Conservation (phyloP, 2,888 invertebrate genomes). For the Gymnoscelis rufifasciata region DNA sequence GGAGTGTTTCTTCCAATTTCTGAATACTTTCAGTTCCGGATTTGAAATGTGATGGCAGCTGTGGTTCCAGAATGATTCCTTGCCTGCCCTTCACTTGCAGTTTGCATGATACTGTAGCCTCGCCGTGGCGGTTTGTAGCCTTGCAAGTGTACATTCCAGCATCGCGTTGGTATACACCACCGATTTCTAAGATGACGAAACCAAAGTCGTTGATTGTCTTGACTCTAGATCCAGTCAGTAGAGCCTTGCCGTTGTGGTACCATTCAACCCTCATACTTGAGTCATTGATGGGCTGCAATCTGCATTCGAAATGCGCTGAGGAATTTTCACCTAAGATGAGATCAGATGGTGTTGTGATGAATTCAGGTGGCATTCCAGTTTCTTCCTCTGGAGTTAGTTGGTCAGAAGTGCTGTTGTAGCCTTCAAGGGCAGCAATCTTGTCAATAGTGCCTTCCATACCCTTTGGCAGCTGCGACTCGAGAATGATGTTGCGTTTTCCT, state of each 20-base stretch:
- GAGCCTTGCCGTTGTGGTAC: constrained; percentile 97
- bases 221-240: constrained; percentile 93
- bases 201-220: constrained; percentile 99
- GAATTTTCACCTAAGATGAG: constrained; percentile 91
- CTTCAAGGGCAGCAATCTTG: constrained; percentile 94
- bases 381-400: constrained; percentile 87
- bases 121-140: constrained; percentile 94
- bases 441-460: constrained; percentile 97
- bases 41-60: constrained; percentile 91
- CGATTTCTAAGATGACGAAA: constrained; percentile 96
- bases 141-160: constrained; percentile 95
- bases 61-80: constrained; percentile 93
- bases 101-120: constrained; percentile 92
- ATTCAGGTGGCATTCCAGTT: constrained; percentile 92
- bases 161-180: constrained; percentile 95
- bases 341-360: constrained; percentile 92
- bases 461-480: constrained; percentile 94
- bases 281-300: constrained; percentile 92
- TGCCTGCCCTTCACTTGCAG: constrained; percentile 92
- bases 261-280: constrained; percentile 97
- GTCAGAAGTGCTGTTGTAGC: constrained; percentile 85
- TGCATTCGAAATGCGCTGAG: constrained; percentile 95
- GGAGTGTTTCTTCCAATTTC: constrained; percentile 92
- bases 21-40: constrained; percentile 94
- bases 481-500: constrained; percentile 93